Conservation (phyloP, 2,113 vertebrate species). For the Copsychus sechellarum region DNA sequence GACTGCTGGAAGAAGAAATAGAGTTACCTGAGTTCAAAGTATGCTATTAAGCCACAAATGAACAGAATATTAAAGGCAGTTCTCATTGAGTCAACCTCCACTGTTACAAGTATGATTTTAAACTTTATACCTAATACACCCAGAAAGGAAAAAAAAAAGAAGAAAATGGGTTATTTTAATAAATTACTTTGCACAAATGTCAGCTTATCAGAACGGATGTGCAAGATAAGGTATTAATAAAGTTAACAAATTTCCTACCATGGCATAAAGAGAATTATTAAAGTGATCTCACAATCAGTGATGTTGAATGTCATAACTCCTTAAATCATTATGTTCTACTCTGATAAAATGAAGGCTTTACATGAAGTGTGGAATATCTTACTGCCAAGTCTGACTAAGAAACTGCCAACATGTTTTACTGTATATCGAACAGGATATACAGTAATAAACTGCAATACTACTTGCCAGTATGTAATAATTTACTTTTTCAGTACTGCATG, state of each 20-base stretch:
- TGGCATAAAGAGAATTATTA: constrained; percentile 35
- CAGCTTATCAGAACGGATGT: neutral
- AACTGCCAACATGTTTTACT: neutral
- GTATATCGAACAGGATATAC: neutral
- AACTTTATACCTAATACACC: neutral
- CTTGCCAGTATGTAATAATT: neutral
- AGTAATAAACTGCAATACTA: neutral
- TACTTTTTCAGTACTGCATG: neutral
- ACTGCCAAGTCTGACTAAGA: neutral
- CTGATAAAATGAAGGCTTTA: neutral
- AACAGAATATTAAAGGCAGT: neutral
- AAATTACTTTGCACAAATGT: constrained; percentile 1
- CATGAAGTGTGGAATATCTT: neutral
- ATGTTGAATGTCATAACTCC: neutral
- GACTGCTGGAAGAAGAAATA: constrained; percentile 22
- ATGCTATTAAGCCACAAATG: neutral
- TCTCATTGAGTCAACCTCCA: neutral
- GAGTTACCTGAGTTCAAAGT: neutral
- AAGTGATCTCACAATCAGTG: neutral
- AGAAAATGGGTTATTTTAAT: neutral
- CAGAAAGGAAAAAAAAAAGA: neutral
- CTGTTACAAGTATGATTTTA: neutral
- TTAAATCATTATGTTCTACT: constrained; percentile 1
- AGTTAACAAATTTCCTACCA: neutral
- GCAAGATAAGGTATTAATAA: constrained; percentile 41